Conservation (phyloP, 2,888 invertebrate genomes). For the Craniophora ligustri region DNA sequence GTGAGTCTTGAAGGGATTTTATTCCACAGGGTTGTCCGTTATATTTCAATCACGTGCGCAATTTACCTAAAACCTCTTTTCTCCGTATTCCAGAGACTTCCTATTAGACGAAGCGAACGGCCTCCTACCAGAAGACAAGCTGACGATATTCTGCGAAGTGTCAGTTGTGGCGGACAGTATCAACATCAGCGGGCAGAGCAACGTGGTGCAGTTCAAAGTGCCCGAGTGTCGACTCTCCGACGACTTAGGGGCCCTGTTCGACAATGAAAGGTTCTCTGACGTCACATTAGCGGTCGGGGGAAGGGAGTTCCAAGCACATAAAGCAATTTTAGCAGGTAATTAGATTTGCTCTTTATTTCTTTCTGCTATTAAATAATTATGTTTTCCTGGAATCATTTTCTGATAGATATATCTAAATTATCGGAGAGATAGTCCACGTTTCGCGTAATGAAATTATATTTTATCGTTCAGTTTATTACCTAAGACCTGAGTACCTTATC, state of each 20-base stretch:
- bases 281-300: conserved; percentile 98
- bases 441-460: conserved; percentile 3
- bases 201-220: conserved; percentile 99
- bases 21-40: too few species aligned
- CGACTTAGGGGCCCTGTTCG: conserved; percentile 98
- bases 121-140: conserved; percentile 98
- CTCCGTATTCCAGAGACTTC: conserved; percentile 93
- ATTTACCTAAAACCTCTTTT: too few species aligned
- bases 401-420: neutral
- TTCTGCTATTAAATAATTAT: too few species aligned
- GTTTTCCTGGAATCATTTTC: too few species aligned
- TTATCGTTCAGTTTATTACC: conserved; percentile 2
- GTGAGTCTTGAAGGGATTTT: too few species aligned
- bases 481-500: neutral
- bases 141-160: conserved; percentile 99
- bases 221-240: conserved; percentile 98
- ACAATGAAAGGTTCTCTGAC: conserved; percentile 99
- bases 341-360: conserved; percentile 5
- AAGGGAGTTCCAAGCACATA: conserved; percentile 97
- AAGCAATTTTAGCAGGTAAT: conserved; percentile 97
- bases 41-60: too few species aligned
- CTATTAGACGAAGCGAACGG: conserved; percentile 99
- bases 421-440: conserved; percentile 1
- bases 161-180: conserved; percentile 99
- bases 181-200: conserved; percentile 99